Conservation (phyloP, 2,888 invertebrate genomes). For the Cremastinae sp. region DNA sequence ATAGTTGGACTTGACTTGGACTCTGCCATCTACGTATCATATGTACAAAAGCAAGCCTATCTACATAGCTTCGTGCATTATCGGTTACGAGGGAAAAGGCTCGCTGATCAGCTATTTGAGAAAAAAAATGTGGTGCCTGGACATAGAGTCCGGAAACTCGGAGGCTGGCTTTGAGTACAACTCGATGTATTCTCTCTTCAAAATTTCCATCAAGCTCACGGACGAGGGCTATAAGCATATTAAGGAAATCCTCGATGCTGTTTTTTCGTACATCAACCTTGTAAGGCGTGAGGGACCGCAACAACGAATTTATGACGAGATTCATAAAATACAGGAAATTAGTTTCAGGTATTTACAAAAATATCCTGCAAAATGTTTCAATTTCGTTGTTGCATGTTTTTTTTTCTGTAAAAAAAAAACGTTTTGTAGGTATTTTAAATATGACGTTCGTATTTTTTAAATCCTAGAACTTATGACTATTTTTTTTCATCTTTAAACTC, state of each 20-base stretch:
- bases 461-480: constrained; percentile 1
- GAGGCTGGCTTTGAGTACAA: constrained; percentile 91
- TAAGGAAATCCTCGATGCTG: constrained; percentile 87
- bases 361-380: too few relatives aligned
- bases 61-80: constrained; percentile 85
- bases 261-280: constrained; percentile 91
- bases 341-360: constrained; percentile 82
- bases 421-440: too few relatives aligned
- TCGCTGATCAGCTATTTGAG: constrained; percentile 90
- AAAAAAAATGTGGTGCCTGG: constrained; percentile 89
- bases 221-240: constrained; percentile 88
- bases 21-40: constrained; percentile 83
- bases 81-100: constrained; percentile 93
- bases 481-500: background rate
- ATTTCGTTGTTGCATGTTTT: constrained; percentile 8
- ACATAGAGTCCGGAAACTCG: constrained; percentile 86
- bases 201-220: constrained; percentile 88
- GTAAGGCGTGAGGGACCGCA: constrained; percentile 86
- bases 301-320: constrained; percentile 83
- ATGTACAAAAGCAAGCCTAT: constrained; percentile 89
- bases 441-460: too few relatives aligned
- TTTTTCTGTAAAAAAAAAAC: too few relatives aligned
- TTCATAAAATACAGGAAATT: constrained; percentile 85
- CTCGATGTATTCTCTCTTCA: constrained; percentile 89
- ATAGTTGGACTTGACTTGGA: constrained; percentile 85